phyloP scores from a whole-genome alignment of 2,888 invertebrate genomes.

The Oxycera nigricornis region DNA sequence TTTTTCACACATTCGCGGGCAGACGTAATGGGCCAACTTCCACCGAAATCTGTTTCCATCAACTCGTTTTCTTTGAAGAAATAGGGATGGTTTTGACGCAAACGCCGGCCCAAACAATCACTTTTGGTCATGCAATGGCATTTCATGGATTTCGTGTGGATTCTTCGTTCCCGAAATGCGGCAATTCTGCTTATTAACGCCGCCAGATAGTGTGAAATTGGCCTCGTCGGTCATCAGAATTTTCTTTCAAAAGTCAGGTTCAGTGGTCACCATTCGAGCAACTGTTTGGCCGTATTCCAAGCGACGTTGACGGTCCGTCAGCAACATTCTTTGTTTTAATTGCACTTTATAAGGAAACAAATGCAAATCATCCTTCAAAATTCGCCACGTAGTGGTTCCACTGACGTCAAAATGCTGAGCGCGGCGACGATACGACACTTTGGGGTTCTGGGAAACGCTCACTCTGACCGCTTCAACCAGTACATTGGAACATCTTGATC shows the following conservation, averaged over 20 bases:
- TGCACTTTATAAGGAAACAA: background rate
- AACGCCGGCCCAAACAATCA: constrained; percentile 3
- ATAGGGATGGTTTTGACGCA: background rate
- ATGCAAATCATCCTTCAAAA: constrained; percentile 19
- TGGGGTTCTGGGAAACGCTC: too few species aligned
- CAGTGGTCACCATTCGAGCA: background rate
- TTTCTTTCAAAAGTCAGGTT: constrained; percentile 4
- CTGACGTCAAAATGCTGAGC: too few species aligned
- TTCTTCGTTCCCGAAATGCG: background rate
- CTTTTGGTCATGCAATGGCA: background rate
- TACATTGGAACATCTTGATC: too few species aligned
- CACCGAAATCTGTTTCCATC: background rate
- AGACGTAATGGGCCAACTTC: background rate
- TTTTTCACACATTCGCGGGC: background rate
- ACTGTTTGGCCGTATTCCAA: constrained; percentile 13
- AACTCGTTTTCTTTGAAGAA: background rate
- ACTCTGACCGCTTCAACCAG: too few species aligned
- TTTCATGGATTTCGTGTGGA: constrained; percentile 2
- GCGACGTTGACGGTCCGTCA: constrained; percentile 6
- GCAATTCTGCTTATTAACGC: constrained; percentile 1
- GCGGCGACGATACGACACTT: too few species aligned
- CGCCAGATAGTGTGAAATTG: background rate
- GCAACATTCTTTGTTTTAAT: background rate
- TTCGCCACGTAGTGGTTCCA: too few species aligned
- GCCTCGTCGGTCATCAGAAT: background rate